These are phyloP conservation scores for Verasper variegatus DNA, from an alignment of 2,113 vertebrate species.

Conservation along the genomic window DNA sequence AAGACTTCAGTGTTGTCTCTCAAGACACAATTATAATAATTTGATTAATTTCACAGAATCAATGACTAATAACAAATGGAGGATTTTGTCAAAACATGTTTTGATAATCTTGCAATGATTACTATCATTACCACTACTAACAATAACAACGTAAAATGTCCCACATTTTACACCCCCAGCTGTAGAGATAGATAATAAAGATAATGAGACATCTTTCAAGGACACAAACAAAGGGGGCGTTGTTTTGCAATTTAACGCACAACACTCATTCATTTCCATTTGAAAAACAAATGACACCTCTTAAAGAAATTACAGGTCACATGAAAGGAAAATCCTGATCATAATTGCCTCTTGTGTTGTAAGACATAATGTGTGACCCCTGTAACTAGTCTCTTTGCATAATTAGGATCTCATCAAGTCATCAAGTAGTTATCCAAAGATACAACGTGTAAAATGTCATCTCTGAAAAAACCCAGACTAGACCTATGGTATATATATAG, in stretches of 20 bases:
- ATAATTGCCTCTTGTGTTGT: neutral
- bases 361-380: neutral
- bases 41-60: neutral
- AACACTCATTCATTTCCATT: neutral
- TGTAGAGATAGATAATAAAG: no score
- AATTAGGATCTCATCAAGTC: no score
- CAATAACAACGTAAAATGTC: neutral
- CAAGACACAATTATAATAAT: neutral
- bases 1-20: neutral
- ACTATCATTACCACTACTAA: no score
- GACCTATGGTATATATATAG: no score
- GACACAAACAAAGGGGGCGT: neutral
- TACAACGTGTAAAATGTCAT: no score
- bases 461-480: no score
- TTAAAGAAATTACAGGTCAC: neutral
- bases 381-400: no score
- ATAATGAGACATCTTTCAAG: neutral
- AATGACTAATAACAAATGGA: neutral
- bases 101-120: neutral
- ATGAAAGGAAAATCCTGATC: neutral
- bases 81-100: neutral
- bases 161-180: neutral
- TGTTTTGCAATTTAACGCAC: neutral
- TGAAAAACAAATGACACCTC: slow-evolving; percentile 2
- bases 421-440: no score